A percentile compares a stretch with the other conserved stretches of the same genome.
phyloP scores from a whole-genome alignment of 2,888 invertebrate genomes.

The Ennomos quercinarius region DNA sequence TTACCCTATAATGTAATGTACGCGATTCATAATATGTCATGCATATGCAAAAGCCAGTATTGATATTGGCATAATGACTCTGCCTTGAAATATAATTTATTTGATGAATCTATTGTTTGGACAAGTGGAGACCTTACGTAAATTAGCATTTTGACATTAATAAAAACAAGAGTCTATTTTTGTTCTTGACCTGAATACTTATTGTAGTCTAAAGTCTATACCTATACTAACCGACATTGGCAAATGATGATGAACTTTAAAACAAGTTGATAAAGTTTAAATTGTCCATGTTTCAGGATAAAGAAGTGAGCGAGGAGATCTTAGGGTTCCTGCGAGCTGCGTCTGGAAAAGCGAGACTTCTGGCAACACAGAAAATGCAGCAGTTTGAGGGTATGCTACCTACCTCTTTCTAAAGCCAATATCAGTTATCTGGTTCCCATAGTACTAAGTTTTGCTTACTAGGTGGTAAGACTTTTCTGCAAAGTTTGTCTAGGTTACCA shows the following conservation, averaged over 20 bases:
- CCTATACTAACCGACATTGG: no score
- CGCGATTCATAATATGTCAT: not conserved
- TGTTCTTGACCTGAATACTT: slow-evolving; percentile 2
- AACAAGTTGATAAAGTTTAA: slow-evolving; percentile 2
- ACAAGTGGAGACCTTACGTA: slow-evolving; percentile 2
- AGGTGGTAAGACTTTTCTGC: no score
- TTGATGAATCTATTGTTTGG: slow-evolving; percentile 5
- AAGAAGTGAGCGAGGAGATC: slow-evolving; percentile 88
- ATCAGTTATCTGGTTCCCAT: no score
- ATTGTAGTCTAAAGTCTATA: no score
- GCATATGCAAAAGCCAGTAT: slow-evolving; percentile 5
- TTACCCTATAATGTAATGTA: no score
- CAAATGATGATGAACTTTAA: no score
- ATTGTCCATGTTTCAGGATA: slow-evolving; percentile 49
- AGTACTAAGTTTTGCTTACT: no score
- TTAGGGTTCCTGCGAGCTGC: slow-evolving; percentile 94
- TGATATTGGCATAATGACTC: slow-evolving; percentile 7
- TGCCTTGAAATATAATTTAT: slow-evolving; percentile 3
- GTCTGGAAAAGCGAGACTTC: slow-evolving; percentile 95
- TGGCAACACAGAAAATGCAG: slow-evolving; percentile 97
- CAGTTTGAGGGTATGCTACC: slow-evolving; percentile 92
- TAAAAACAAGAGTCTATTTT: not conserved
- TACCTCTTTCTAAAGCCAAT: no score
- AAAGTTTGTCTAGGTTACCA: no score
- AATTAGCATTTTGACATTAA: slow-evolving; percentile 10